Percentiles rank a stretch among this genome's conserved stretches.
These are phyloP conservation scores for Pteropus alecto DNA, from an alignment of 2,113 vertebrate genomes.

Conservation along the genomic window DNA sequence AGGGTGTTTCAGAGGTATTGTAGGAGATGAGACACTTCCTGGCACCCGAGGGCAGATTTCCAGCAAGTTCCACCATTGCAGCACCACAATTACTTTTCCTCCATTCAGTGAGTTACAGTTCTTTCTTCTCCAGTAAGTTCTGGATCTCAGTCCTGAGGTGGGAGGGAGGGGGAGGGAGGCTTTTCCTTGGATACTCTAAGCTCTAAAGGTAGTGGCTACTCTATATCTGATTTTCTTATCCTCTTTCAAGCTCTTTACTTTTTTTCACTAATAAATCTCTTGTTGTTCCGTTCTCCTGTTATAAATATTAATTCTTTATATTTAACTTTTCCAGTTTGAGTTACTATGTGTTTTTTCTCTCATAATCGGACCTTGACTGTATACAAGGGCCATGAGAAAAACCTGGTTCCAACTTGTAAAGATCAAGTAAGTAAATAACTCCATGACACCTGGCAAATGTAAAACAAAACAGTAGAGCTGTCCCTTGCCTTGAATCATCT, in stretches of 20 bases:
- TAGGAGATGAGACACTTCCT: background rate
- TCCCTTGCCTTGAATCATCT: background rate
- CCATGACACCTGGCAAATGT: background rate
- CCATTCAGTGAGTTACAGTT: background rate
- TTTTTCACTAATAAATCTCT: background rate
- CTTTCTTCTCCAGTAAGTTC: background rate
- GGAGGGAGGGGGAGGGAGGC: background rate
- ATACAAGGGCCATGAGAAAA: background rate
- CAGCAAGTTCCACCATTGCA: background rate
- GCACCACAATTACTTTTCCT: background rate
- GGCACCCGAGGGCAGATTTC: background rate
- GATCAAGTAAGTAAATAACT: background rate
- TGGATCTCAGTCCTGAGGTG: background rate
- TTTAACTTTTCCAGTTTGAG: background rate
- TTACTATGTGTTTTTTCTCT: background rate
- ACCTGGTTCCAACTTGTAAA: background rate
- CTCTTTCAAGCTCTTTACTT: background rate
- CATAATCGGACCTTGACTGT: background rate
- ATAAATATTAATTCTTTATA: conserved; percentile 41
- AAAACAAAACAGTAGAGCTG: background rate
- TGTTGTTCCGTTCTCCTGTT: background rate
- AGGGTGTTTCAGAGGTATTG: background rate
- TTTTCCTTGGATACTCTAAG: background rate
- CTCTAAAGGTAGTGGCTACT: background rate
- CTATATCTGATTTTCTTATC: background rate